Conservation (phyloP, 2,797 vertebrate genomes). For the Threskiornis aethiopicus region DNA sequence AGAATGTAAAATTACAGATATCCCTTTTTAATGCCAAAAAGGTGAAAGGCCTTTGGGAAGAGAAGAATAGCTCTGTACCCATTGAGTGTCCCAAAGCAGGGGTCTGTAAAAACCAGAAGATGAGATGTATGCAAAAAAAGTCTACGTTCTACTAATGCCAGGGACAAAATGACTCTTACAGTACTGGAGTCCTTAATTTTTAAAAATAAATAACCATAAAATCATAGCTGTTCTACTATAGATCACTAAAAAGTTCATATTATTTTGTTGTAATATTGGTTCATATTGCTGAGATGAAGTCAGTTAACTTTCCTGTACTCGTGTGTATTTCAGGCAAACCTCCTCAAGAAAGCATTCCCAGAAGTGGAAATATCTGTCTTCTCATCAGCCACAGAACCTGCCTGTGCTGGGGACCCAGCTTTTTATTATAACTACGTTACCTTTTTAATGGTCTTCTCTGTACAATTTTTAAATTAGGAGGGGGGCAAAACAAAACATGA, state of each 20-base stretch:
- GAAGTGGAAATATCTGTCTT: not conserved
- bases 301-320: not conserved
- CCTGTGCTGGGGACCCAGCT: not conserved
- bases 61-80: not conserved
- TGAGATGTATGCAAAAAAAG: not conserved
- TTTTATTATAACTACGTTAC: not conserved
- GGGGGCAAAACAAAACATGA: not conserved
- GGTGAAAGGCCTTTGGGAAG: not conserved
- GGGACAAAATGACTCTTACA: not conserved
- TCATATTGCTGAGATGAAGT: not conserved
- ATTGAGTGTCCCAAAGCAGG: not conserved
- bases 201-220: not conserved
- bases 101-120: not conserved
- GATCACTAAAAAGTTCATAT: not conserved
- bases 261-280: not conserved
- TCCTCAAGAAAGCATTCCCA: not conserved
- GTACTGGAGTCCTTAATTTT: not conserved
- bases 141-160: not conserved
- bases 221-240: not conserved
- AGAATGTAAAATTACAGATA: not conserved
- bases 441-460: not conserved
- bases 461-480: not conserved
- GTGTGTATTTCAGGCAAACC: not conserved
- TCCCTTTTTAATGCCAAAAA: not conserved
- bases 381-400: not conserved